Base-by-base conservation (phyloP, 2,797 vertebrate species). In the Chaenodraco wilsoni region DNA sequence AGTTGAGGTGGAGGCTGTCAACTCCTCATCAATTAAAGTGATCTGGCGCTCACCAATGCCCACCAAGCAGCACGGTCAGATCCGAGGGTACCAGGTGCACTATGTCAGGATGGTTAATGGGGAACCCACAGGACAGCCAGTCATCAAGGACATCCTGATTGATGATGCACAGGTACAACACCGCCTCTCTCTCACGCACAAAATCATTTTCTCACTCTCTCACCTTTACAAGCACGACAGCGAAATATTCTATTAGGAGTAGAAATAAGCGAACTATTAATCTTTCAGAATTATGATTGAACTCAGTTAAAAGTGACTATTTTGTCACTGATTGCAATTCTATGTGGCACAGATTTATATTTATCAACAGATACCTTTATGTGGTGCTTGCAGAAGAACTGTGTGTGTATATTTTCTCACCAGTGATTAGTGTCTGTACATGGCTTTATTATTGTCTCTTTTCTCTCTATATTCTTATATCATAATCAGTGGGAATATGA, bases 1-100 rank as follows among this genome's bases (percentile, higher is more conserved):
- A 98, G 97, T 99, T 92, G 98, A 99, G 97, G 98, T 99, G 87
- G 97, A 99, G 95, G 97, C 98, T 96, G 95, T 99, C 96, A 99
- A 99, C 96, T 98, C 98, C 83, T 95, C 98, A 88, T 97, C 97
- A 95, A 96, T 99, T 96, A 99, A 96, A 96, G 98, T 99, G 90
- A 96, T 97, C 77, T 99, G 98, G 98, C 98, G 98, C 89, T 98
- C 98, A 0, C 98, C 98, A 81, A 96, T 99, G 93, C 96, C 97
- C 94, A 99, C 94, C 94, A 97, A 98, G 87, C 98, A 99, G 94
- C 98, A 99, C 87, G 98, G 98, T 85, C 97, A 99, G 93, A 99
- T 99, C 70, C 95, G 98, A 88, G 98, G 98, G 83, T 99, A 99
- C 96, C 98, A 99, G 94, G 97, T 99, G 87, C 98, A 99, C 93